Conservation (phyloP, 2,113 vertebrate species). For the Sphaerodactylus townsendi region DNA sequence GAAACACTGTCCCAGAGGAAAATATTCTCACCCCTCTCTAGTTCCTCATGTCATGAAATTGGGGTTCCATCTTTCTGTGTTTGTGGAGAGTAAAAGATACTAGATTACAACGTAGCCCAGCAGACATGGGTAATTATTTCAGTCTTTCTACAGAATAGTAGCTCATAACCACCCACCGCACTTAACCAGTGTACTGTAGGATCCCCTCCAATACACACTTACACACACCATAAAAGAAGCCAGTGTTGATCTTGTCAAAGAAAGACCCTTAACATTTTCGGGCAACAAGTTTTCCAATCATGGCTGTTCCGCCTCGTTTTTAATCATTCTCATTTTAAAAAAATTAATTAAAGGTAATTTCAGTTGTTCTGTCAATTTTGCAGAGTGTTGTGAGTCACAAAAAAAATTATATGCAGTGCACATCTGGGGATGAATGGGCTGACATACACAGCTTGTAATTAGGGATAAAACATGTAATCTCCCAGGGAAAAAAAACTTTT, state of each 20-base stretch:
- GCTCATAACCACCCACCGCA: neutral
- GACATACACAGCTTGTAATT: constrained; percentile 23
- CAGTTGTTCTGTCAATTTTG: constrained; percentile 13
- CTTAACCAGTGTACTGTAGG: neutral
- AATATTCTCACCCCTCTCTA: neutral
- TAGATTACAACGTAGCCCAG: neutral
- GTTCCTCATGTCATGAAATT: neutral
- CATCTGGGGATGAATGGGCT: constrained; percentile 28
- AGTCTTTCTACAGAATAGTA: neutral
- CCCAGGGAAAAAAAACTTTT: constrained; percentile 25
- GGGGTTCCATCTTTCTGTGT: neutral
- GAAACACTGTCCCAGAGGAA: too few relatives aligned
- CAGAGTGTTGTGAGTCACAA: constrained; percentile 4
- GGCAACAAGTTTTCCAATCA: neutral
- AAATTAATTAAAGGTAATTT: constrained; percentile 28
- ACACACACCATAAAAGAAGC: neutral
- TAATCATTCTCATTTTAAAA: constrained; percentile 14
- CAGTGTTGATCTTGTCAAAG: neutral
- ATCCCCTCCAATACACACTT: neutral
- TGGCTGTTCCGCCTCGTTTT: neutral
- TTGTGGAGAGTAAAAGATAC: neutral
- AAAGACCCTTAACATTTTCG: neutral
- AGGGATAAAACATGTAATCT: constrained; percentile 31
- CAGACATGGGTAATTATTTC: neutral
- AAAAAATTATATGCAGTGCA: constrained; percentile 26